Base-by-base conservation (phyloP, 2,888 invertebrate species). In the Phortica okadai region DNA sequence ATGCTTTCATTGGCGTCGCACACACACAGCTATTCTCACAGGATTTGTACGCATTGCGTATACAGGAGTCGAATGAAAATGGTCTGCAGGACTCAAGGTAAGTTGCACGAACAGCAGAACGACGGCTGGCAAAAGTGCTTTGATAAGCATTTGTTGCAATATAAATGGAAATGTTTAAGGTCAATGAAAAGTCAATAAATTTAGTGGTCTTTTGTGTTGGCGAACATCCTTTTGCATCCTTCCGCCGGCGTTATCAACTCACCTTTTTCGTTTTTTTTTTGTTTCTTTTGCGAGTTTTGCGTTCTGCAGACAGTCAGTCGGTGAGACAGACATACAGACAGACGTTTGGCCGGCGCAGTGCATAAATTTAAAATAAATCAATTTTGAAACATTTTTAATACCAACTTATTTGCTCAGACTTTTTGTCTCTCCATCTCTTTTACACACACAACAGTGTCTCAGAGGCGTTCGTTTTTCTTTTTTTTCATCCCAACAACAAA, bases 1-100 rank as follows among this genome's bases (percentile, higher is more conserved):
- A 33, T 33, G 33, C 33, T 33, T 33, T 5, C 33, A 33, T 33
- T 33, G 33, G 33, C 33, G 41, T 73, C 80, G 76, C 77, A 67
- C 44, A 16, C 72, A 69, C 45, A 7, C 80, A 95, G 95, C 93
- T 94, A 73, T 96, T 96, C 88, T 96, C 96, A 0, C 95, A 95
- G 90, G 95, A 94, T 88, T 92, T 96, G 73, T 95, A 95, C 88
- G 93, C 95, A 0, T 93, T 96, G 92, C 95, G 95, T 90, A 93
- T 96, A 91, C 94, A 94, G 83, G 95, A 95, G 86, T 93, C 93
- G 78, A 92, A 92, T 21, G 93, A 93, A 75, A 93, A 92, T 74
- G 93, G 93, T 70, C 76, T 84, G 8, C 91, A 92, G 77, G 89
- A 90, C 86, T 91, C 93, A 82, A 94, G 93, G 94, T 94, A 91